Evolutionary conservation across 2,888 invertebrate genomes (phyloP), one percentile per base, ranked within the genome.

Genomic region (Bugulina stolonifera): DNA sequence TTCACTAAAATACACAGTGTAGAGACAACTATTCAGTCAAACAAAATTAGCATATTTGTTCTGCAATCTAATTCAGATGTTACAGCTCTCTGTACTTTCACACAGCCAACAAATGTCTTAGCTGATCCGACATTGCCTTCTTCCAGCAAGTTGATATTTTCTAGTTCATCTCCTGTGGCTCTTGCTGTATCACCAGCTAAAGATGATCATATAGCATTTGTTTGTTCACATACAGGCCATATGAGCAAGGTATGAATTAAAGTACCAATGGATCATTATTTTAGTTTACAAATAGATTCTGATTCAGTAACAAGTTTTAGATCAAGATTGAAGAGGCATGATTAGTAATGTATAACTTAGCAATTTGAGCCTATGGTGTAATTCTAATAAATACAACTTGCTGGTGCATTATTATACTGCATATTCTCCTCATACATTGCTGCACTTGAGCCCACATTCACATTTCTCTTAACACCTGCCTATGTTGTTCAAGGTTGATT

Each of bases 221-320:
- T 64, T n/a, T 25, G 64, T 27, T 64, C 64, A 14, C 10, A 2
- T 10, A 14, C 22, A 18, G 64, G 64, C 27, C 14, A 18, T 2
- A 34, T 64, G 3, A 64, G 64, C 32, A 64, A 64, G 64, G 64
- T 64, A 43, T 10, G 43, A n/a, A n/a, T n/a, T n/a, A n/a, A n/a
- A n/a, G n/a, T n/a, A n/a, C n/a, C n/a, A n/a, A n/a, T n/a, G n/a
- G n/a, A n/a, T n/a, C n/a, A n/a, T n/a, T n/a, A n/a, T n/a, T n/a
- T n/a, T n/a, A n/a, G n/a, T n/a, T n/a, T n/a, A n/a, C n/a, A n/a
- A n/a, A n/a, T n/a, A n/a, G n/a, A n/a, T n/a, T n/a, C n/a, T n/a
- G n/a, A n/a, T n/a, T n/a, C n/a, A n/a, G n/a, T n/a, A n/a, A n/a
- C n/a, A n/a, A n/a, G n/a, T n/a, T n/a, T n/a, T n/a, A n/a, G n/a